Evolutionary conservation across 2,888 invertebrate genomes (phyloP), one percentile per base, ranked within the genome.

Genomic region (Xestia sexstrigata): DNA sequence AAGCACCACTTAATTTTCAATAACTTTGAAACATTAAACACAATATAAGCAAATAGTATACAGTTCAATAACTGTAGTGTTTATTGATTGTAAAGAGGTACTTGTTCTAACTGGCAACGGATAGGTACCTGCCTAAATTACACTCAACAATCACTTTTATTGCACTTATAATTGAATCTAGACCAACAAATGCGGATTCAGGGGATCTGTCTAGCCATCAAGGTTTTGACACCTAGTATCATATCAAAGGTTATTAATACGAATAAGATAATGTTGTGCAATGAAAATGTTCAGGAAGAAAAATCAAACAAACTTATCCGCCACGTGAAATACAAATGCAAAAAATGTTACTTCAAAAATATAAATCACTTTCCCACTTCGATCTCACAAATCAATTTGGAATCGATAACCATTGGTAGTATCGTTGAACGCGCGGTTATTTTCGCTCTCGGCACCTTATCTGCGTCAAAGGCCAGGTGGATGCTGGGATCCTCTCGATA

Each of bases 381-480:
- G 13, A 67, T 62, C 15, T 81, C 63, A 39, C 71, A 63, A 49
- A 74, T 74, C 67, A 39, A 71, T 70, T 78, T 74, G 0, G 3
- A 55, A 78, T 79, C 76, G 83, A 76, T 66, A 73, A 82, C 75
- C 74, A n/a, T 60, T 80, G 75, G 85, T 88, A 76, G 67, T 20
- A 35, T 13, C 68, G 83, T 69, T 74, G 77, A 78, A 74, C 79
- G 82, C 85, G 85, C 85, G 87, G 87, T 89, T 91, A 91, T 91
- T 93, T 91, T 90, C 89, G 87, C 87, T 90, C 89, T 88, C 87
- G 89, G 90, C 89, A 88, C 89, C 91, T 93, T 92, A 92, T 93
- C 93, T 89, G 85, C 84, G 82, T 81, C 81, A 78, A 84, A 82
- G 69, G 78, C 66, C 65, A 83, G 76, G 75, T 80, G 71, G 70